These are phyloP conservation scores for Pomatostomus ruficeps DNA, from an alignment of 2,113 vertebrate genomes.

Conservation along the genomic window DNA sequence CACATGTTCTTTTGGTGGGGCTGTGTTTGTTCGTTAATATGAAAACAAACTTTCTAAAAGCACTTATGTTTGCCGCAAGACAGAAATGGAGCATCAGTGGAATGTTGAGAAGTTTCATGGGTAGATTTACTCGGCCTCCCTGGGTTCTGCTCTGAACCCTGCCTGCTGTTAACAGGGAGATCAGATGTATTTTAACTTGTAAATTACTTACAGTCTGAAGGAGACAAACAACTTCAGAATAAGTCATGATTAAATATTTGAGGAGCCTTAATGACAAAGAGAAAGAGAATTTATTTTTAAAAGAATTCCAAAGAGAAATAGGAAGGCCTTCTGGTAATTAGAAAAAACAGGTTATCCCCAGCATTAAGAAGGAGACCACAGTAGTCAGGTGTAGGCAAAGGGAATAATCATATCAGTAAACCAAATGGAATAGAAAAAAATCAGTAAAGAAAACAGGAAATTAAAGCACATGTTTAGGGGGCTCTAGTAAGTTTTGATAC, in stretches of 20 bases:
- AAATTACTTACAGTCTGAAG: not conserved
- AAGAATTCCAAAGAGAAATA: not conserved
- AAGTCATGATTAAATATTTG: not conserved
- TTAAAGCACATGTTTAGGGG: not conserved
- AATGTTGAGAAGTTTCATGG: not conserved
- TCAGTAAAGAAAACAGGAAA: not conserved
- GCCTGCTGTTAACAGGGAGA: not conserved
- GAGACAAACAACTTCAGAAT: not conserved
- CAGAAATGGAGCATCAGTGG: not conserved
- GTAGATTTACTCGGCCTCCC: accelerated
- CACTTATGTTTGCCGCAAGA: not conserved
- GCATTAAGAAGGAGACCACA: not conserved
- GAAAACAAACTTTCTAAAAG: not conserved
- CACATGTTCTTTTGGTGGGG: not conserved
- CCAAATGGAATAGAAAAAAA: not conserved
- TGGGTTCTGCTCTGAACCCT: not conserved
- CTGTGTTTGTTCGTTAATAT: not conserved
- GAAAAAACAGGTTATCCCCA: not conserved
- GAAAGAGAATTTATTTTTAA: not conserved
- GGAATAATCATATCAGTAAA: not conserved
- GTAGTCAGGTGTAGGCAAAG: not conserved
- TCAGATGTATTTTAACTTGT: not conserved
- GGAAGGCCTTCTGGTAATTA: not conserved
- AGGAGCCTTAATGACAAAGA: not conserved
- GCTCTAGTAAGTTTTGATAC: not conserved